Base-by-base conservation (phyloP, 1,140 invertebrate genomes). In the Drosophila yakuba region DNA sequence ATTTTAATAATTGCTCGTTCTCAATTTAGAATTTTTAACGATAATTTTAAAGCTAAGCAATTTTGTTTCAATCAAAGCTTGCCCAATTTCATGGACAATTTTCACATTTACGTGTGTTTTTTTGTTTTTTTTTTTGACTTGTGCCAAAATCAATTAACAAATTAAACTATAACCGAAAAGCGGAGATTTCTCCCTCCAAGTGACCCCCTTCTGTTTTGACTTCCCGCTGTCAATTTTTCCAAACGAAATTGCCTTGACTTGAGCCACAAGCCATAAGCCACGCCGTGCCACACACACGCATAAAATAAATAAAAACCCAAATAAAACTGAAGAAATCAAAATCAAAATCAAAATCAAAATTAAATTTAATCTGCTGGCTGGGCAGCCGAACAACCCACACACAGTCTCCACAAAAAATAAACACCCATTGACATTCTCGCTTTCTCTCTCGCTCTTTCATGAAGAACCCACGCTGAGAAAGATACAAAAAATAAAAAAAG, bases 211-310 rank as follows among this genome's bases (percentile, higher is more conserved):
- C 66, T 48, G 68, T 71, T 72, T 58, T 71, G 68, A 72, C 68
- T 15, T 74, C 80, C 80, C 80, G 81, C 81, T 85, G 77, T 85
- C 77, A 84, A 85, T 80, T 68, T 58, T 71, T 35, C 23, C 51
- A 48, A 72, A 28, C 58, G 68, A 66, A 81, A 71, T 63, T 58
- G 74, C 79, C 74, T 86, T 78, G 69, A 86, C 82, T 86, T 72
- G 64, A 82, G 82, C 78, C 82, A 86, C 82, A 86, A 82, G 82
- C 82, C 82, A 86, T 83, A 86, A 78, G 82, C 82, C 78, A 86
- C 25, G 47, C 23, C 6, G 17, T 69, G 73, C 55, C 74, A 48
- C 28, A 45, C 44, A 63, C 45, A 67, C 32, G 14, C 38, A 20
- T 20, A 20, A 36, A 25, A 17, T 66, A n/a, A 66, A 69, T 23